These are phyloP conservation scores for Arrhopalites spinosus DNA, from an alignment of 2,888 invertebrate genomes.

Conservation along the genomic window DNA sequence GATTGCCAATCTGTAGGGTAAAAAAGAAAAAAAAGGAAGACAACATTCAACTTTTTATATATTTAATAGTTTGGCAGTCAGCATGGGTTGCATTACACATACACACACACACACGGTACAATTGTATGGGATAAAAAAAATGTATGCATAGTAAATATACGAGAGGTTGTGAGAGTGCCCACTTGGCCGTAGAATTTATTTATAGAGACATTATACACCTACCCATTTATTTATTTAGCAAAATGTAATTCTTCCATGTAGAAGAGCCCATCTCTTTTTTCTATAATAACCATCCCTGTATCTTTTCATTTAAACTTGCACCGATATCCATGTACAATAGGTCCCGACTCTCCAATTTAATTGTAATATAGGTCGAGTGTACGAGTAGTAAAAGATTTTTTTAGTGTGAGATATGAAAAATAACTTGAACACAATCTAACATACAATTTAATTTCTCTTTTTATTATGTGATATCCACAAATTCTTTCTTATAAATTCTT, in stretches of 20 bases:
- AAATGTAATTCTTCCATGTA: background rate
- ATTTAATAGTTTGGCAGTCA: conserved; percentile 13
- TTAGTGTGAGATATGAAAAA: no score
- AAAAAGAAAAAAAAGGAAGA: conserved; percentile 20
- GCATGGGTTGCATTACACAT: background rate
- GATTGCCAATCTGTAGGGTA: conserved; percentile 25
- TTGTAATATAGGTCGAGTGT: no score
- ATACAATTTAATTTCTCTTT: no score
- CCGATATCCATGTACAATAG: no score
- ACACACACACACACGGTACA: background rate
- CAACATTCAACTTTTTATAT: conserved; percentile 19
- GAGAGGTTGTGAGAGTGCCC: conserved; percentile 5
- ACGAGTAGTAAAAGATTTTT: no score
- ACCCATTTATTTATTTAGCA: conserved; percentile 15
- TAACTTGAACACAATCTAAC: no score
- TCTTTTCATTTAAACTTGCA: background rate
- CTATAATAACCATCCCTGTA: background rate
- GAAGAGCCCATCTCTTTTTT: no score
- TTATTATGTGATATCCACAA: no score
- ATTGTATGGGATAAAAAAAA: background rate
- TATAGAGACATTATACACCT: conserved; percentile 20
- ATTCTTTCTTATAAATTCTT: no score
- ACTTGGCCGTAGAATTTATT: conserved; percentile 15
- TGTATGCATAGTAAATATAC: background rate
- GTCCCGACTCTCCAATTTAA: no score